Conservation (phyloP, 1,140 invertebrate genomes). For the Wiebesia pumilae region DNA sequence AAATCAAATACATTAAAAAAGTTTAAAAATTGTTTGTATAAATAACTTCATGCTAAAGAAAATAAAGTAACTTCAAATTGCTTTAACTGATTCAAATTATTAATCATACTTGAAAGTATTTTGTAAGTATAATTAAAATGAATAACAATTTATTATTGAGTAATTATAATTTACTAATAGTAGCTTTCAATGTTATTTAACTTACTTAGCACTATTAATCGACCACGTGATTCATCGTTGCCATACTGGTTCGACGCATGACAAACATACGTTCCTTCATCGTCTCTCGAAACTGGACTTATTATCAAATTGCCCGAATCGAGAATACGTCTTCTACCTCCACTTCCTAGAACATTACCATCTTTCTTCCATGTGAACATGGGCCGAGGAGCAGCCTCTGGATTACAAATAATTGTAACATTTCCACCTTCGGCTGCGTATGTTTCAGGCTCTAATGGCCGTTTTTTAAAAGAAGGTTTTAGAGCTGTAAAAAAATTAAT, state of each 20-base stretch:
- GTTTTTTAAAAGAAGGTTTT: conserved; percentile 92
- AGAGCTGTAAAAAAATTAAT: conserved; percentile 78
- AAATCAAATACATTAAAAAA: too few relatives aligned
- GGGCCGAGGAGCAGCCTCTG: conserved; percentile 94
- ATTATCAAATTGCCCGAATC: conserved; percentile 91
- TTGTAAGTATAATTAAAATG: background rate
- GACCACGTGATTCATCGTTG: conserved; percentile 85
- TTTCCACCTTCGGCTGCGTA: conserved; percentile 94
- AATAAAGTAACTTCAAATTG: too few relatives aligned
- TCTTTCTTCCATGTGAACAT: conserved; percentile 95
- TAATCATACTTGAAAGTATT: background rate
- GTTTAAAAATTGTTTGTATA: too few relatives aligned
- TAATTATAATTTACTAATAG: background rate
- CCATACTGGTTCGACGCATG: conserved; percentile 90
- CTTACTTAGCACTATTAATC: conserved; percentile 90
- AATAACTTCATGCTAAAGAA: too few relatives aligned
- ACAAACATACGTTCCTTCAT: conserved; percentile 93
- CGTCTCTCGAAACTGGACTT: conserved; percentile 87
- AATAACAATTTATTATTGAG: background rate
- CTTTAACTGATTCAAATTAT: too few relatives aligned
- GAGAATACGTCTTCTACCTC: conserved; percentile 86
- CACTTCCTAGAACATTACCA: conserved; percentile 85
- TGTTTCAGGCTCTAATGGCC: conserved; percentile 89
- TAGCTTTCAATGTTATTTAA: conserved; percentile 34
- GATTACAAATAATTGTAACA: conserved; percentile 92